These are phyloP conservation scores for Bilobella aurantiaca DNA, from an alignment of 1,140 invertebrate genomes.

Conservation along the genomic window DNA sequence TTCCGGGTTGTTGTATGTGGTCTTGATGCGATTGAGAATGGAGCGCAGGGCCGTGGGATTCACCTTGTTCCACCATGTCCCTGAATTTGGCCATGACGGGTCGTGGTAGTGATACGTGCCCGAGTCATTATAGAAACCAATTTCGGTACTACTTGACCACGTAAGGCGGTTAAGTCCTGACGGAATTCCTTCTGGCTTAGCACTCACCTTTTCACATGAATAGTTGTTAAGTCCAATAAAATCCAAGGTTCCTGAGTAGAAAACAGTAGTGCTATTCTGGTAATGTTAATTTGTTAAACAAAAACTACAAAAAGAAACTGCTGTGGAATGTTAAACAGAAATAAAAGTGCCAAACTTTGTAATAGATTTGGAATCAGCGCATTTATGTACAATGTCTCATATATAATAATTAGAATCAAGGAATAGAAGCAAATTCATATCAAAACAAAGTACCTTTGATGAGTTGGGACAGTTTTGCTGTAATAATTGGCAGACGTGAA, in stretches of 20 bases:
- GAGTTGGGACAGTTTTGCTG: not conserved
- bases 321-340: too few species aligned
- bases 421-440: too few species aligned
- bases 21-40: conserved; percentile 39
- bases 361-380: too few species aligned
- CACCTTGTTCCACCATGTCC: conserved; percentile 9
- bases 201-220: too few species aligned
- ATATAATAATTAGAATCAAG: conserved; percentile 29
- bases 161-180: not conserved
- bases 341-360: too few species aligned
- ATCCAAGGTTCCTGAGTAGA: too few species aligned
- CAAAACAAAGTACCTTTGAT: conserved; percentile 36
- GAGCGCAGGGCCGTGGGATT: conserved; percentile 39
- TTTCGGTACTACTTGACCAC: not conserved
- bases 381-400: conserved; percentile 7
- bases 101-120: conserved; percentile 5
- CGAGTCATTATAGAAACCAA: conserved; percentile 2
- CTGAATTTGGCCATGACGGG: conserved; percentile 7
- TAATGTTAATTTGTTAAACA: too few species aligned
- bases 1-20: conserved; percentile 38
- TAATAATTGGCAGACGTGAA: not conserved
- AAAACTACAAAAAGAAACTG: too few species aligned
- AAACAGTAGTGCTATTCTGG: too few species aligned
- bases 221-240: too few species aligned
- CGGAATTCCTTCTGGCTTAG: not conserved